Evolutionary conservation across 2,888 invertebrate species (phyloP).

Genomic region (Caenorhabditis becei): DNA sequence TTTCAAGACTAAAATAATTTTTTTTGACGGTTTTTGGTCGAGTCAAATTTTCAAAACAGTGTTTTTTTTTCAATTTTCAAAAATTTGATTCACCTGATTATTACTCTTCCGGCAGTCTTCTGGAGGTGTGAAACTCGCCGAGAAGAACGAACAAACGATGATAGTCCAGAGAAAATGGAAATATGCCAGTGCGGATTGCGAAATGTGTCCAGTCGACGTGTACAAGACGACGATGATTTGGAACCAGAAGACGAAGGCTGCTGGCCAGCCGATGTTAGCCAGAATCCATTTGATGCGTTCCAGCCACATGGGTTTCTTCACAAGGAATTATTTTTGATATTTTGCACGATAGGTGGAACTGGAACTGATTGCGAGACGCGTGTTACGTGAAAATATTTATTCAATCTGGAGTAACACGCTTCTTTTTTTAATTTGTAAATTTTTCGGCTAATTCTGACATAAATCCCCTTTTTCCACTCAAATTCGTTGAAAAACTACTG

Average conservation of each 20-base stretch:
- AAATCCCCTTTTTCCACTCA: too few relatives aligned
- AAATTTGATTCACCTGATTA: background rate
- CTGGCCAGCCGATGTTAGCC: constrained; percentile 54
- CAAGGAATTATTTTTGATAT: too few relatives aligned
- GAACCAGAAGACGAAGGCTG: constrained; percentile 57
- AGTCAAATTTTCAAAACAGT: too few relatives aligned
- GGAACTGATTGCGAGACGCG: too few relatives aligned
- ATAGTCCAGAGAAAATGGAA: constrained; percentile 63
- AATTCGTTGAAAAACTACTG: too few relatives aligned
- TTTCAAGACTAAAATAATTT: too few relatives aligned
- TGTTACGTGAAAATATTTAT: too few relatives aligned
- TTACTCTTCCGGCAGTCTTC: background rate
- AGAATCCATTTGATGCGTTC: constrained; percentile 43
- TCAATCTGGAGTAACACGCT: too few relatives aligned
- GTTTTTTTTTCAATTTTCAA: background rate
- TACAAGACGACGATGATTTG: constrained; percentile 59
- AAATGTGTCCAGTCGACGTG: constrained; percentile 28
- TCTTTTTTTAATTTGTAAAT: too few relatives aligned
- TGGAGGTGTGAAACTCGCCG: constrained; percentile 58
- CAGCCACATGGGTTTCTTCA: constrained; percentile 23
- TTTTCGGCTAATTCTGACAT: too few relatives aligned
- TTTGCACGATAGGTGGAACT: too few relatives aligned
- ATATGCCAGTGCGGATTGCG: constrained; percentile 30
- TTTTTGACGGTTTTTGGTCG: too few relatives aligned
- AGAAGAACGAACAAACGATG: constrained; percentile 66